Base-by-base conservation (phyloP, 2,113 vertebrate genomes). In the Psephotus haematonotus region DNA sequence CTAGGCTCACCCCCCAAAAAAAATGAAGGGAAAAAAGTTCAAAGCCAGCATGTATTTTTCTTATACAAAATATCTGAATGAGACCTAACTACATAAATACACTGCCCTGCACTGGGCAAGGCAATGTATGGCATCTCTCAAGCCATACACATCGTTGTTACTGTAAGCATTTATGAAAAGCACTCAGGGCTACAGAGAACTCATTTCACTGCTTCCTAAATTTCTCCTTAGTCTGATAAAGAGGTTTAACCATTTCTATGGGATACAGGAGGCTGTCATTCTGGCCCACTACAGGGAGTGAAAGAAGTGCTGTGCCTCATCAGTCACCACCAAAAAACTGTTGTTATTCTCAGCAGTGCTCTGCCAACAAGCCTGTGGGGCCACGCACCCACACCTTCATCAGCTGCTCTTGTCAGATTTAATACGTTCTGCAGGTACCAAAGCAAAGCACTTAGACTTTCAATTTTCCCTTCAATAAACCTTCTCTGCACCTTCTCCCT, bases 241-340 rank as follows among this genome's bases (percentile, higher is more conserved):
- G 74, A 41, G 15, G 17, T n/a, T 68, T 60, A 55, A 49, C 79
- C 7, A 3, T 24, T 93, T 90, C 92, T 37, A 86, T 11, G 52
- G 85, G 75, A 86, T 50, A 20, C 33, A 75, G 85, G 96, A 95
- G 94, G 95, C 5, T 74, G 96, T 90, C 97, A 91, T 68, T 91
- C 50, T 57, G 37, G 27, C 20, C 85, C 92, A 82, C 72, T 74
- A 91, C 84, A 81, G 92, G 93, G 95, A 97, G 92, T 96, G 97
- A 97, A 95, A 98, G 93, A 88, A 96, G 91, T 67, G 94, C 95
- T 65, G 17, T n/a, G 52, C 86, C 84, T 93, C 47, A 85, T 91
- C 92, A 95, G 92, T 96, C 95, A 93, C 81, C 70, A 50, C 41
- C 24, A 44, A 85, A 77, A 64, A 83, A 47, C 50, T 13, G 35